Base-by-base conservation (phyloP, 2,113 vertebrate species). In the Perccottus glenii region DNA sequence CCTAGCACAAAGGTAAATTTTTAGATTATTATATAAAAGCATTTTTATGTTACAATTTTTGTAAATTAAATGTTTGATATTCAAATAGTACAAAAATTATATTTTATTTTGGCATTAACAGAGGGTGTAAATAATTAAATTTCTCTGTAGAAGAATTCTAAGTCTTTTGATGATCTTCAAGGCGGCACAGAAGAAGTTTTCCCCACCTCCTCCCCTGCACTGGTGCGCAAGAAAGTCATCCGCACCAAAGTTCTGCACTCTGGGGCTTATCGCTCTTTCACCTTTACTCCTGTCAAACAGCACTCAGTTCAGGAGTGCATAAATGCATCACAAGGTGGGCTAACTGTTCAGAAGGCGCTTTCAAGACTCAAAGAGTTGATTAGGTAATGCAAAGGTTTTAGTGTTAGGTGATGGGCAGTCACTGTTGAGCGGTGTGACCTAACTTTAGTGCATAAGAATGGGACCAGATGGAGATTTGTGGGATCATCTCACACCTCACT, bases 141-240 rank as follows among this genome's bases (percentile, higher is more conserved):
- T 19, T 0, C 10, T 52, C 5, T 12, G 6, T 9, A 83, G 89
- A 84, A 77, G 47, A 45, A 43, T 4, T 60, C 67, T 2, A 81
- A 83, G 46, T 53, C 78, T 2, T 73, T 19, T 0, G 52, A 77
- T 0, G 84, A 89, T 4, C 64, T 14, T 19, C 65, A 11, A 4
- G 82, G 64, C 85, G 77, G 74, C 75, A 85, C 87, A 48, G 91
- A 93, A 0, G 95, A 95, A 5, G 93, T 93, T 33, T 93, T 89
- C 5, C 57, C 75, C 36, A 88, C 92, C 44, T 95, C 94, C 67
- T 96, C 95, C 0, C 95, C 96, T 0, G 94, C 96, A 0, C 85
- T 99, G 85, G 93, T 95, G 70, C 95, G 97, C 44, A 98, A 98
- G 87, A 95, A 95, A 73, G 97, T 93, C 42, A 99, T 99, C 5